Evolutionary conservation across 1,140 invertebrate species (phyloP), one percentile per base, ranked within the genome.

Genomic region (Trissolcus basalis): DNA sequence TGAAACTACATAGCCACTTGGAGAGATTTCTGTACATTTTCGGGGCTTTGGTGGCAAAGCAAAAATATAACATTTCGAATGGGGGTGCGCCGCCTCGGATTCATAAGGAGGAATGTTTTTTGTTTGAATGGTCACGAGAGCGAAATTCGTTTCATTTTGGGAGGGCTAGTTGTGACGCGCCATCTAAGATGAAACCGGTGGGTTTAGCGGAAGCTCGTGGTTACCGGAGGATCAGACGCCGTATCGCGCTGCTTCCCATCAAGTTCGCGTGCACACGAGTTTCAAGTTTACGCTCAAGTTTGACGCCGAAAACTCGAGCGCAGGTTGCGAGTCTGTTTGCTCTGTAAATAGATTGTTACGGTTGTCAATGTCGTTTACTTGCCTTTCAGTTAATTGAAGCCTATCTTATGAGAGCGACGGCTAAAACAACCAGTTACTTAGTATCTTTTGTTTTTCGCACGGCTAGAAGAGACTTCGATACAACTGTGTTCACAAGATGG

Each of bases 81-180:
- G 19, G 19, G 19, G 19, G 55, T 56, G 60, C 47, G 55, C 70
- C 65, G 61, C 65, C 60, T 67, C 51, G 51, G 50, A 70, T 60
- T 68, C 56, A 35, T 27, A 50, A 67, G 50, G 48, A 67, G 74
- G 67, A 77, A 77, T 77, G 74, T 77, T 39, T 11, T 45, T 48
- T 48, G 35, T 33, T 10, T 44, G 9, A 39, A n/a, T 39, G 9
- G 36, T 39, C 19, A 27, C 19, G 19, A 27, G 19, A 3, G 19
- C 19, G 19, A 27, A 27, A 27, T 55, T 43, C 43, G 4, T 58
- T 63, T 11, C 36, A 39, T 2, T 35, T 35, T 3, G 36, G 9
- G 9, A 9, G 3, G n/a, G 36, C n/a, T 39, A 4, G 1, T 39
- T 4, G 36, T 3, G 3, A 39, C 36, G 14, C 47, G 41, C 50